phyloP scores from a whole-genome alignment of 2,888 invertebrate species.

The Drosophila robusta region DNA sequence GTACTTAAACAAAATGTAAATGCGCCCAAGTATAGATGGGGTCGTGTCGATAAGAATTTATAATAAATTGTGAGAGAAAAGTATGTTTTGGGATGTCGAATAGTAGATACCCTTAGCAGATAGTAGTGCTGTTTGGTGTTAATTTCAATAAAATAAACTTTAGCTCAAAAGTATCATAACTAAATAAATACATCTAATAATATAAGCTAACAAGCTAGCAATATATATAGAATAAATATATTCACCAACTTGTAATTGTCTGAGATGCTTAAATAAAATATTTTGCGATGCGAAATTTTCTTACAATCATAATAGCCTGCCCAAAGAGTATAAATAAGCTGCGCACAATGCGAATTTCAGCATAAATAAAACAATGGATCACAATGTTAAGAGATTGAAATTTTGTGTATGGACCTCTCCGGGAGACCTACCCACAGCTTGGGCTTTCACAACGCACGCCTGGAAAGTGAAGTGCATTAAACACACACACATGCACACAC shows the following conservation, averaged over 20 bases:
- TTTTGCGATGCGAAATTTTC: neutral
- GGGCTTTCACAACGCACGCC: constrained; percentile 32
- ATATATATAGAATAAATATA: no score
- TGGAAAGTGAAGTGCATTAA: constrained; percentile 54
- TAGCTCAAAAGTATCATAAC: no score
- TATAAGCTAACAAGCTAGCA: no score
- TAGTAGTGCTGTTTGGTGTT: no score
- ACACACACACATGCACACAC: constrained; percentile 2
- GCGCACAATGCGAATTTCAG: constrained; percentile 35
- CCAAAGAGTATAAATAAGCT: neutral
- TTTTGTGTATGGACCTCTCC: constrained; percentile 5
- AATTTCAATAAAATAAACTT: no score
- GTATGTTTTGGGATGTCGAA: neutral
- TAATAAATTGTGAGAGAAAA: constrained; percentile 4
- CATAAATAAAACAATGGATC: constrained; percentile 56
- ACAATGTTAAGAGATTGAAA: constrained; percentile 16
- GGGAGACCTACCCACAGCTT: constrained; percentile 18
- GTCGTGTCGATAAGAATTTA: constrained; percentile 45
- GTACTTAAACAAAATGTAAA: constrained; percentile 8
- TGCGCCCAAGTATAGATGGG: constrained; percentile 36
- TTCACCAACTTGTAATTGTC: no score
- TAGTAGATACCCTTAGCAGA: neutral
- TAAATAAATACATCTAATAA: no score
- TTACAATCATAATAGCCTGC: neutral
- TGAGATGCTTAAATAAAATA: no score